phyloP scores from a whole-genome alignment of 2,888 invertebrate genomes.

The Bruchidius siliquastri region DNA sequence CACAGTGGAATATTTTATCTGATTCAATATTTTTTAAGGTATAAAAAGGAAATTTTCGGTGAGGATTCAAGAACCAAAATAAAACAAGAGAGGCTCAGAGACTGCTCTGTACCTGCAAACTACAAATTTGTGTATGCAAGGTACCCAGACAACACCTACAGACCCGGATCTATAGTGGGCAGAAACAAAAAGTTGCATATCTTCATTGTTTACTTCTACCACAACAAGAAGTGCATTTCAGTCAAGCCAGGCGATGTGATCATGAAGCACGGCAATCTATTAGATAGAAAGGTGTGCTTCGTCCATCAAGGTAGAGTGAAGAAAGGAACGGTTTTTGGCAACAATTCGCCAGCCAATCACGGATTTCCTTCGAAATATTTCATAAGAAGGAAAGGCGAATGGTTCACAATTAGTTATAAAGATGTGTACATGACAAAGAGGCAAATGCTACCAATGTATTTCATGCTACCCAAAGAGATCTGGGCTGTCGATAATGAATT shows the following conservation, averaged over 20 bases:
- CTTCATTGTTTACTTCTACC: conserved; percentile 26
- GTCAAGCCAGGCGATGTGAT: conserved; percentile 24
- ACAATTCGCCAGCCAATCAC: conserved; percentile 28
- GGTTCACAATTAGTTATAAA: conserved; percentile 25
- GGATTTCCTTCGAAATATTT: conserved; percentile 27
- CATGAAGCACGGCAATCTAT: conserved; percentile 27
- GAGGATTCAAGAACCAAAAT: conserved; percentile 9
- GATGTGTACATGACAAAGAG: conserved; percentile 26
- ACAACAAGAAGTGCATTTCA: conserved; percentile 21
- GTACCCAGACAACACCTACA: conserved; percentile 22
- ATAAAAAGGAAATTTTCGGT: conserved; percentile 20
- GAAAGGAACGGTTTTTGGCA: conserved; percentile 26
- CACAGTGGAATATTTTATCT: too few species aligned
- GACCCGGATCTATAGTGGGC: conserved; percentile 22
- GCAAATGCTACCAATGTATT: conserved; percentile 22
- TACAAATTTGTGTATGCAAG: conserved; percentile 26
- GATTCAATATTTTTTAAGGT: too few species aligned
- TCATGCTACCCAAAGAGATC: conserved; percentile 7
- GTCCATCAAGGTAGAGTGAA: conserved; percentile 13
- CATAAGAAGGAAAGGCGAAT: conserved; percentile 21
- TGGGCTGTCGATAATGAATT: not conserved
- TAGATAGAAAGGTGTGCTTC: conserved; percentile 24
- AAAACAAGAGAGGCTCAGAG: conserved; percentile 13
- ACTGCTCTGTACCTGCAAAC: conserved; percentile 22
- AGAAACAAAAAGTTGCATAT: conserved; percentile 22